Conservation (phyloP, 1,140 invertebrate genomes). For the Centruroides vittatus region DNA sequence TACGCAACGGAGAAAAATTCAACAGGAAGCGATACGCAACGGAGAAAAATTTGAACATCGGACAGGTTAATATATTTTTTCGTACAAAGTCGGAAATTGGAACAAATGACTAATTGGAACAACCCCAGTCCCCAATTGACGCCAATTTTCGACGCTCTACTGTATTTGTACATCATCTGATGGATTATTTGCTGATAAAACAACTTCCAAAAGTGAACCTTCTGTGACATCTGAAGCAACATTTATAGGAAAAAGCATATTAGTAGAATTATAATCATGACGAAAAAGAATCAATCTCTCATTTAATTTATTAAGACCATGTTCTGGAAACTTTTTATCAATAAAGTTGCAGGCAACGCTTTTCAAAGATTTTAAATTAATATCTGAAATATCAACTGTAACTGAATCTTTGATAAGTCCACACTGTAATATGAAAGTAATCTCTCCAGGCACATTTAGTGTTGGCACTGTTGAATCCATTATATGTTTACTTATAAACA, state of each 20-base stretch:
- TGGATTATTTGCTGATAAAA: slow-evolving; percentile 61
- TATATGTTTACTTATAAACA: too few relatives aligned
- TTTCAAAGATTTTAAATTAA: slow-evolving; percentile 80
- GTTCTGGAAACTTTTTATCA: slow-evolving; percentile 85
- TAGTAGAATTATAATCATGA: slow-evolving; percentile 83
- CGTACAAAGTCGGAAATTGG: too few relatives aligned
- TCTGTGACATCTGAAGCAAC: slow-evolving; percentile 67
- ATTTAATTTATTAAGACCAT: slow-evolving; percentile 71
- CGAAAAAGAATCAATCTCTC: slow-evolving; percentile 82
- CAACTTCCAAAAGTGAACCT: slow-evolving; percentile 89
- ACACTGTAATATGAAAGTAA: slow-evolving; percentile 88
- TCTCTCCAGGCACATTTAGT: slow-evolving; percentile 34
- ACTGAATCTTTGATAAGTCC: slow-evolving; percentile 79
- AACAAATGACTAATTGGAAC: too few relatives aligned
- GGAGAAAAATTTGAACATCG: too few relatives aligned
- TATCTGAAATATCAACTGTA: slow-evolving; percentile 55
- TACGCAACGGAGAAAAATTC: too few relatives aligned
- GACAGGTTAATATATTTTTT: too few relatives aligned
- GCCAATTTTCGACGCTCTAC: too few relatives aligned
- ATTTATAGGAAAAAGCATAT: slow-evolving; percentile 74
- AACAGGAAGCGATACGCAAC: too few relatives aligned
- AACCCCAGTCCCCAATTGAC: too few relatives aligned
- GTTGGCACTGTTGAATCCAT: slow-evolving; percentile 1
- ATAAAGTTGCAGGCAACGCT: slow-evolving; percentile 90
- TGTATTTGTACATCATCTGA: slow-evolving; percentile 53